Evolutionary conservation across 2,797 vertebrate genomes (phyloP), one percentile per base, ranked within the genome.

Genomic region (Nyctalus aviator): DNA sequence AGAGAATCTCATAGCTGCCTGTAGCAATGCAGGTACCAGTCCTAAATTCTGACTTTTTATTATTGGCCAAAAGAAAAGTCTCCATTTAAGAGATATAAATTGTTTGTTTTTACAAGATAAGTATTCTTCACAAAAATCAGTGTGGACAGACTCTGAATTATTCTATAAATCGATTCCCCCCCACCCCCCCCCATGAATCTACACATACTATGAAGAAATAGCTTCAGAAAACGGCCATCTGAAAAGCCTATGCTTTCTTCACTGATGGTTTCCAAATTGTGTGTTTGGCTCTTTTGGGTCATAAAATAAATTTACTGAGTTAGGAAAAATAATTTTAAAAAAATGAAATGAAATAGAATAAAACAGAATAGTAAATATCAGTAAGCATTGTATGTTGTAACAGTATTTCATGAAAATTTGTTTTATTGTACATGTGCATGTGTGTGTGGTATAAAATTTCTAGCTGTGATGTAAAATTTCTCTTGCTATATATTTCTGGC

Each of bases 341-440:
- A 88, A 91, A 69, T 75, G 46, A 71, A 89, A 91, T 27, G 25
- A 76, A 76, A 32, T 68, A 44, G 64, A 92, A 94, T n/a, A 81
- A 90, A 84, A 41, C 48, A 50, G 57, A 92, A 94, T n/a, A 81
- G 87, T 84, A 96, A 85, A 59, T 83, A 78, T 87, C 27, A n/a
- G n/a, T 72, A 27, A 62, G 37, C 8, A 71, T n/a, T 71, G 2
- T 9, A 55, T 84, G 8, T 68, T 88, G 25, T 50, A 64, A 88
- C n/a, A 21, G 30, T 46, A 81, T 64, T 27, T 84, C 14, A 73
- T 71, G 59, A 89, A 76, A 77, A 59, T 57, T 35, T 59, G 8
- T 87, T 46, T 44, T 77, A 64, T 81, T 89, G 8, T 59, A 27
- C 5, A 46, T 59, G 15, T 37, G 30, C 62, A 6, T 69, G 25